Percentiles rank a stretch among this genome's conserved stretches.
Conservation (phyloP, 2,113 vertebrate genomes). For the Uropsilus gracilis region DNA sequence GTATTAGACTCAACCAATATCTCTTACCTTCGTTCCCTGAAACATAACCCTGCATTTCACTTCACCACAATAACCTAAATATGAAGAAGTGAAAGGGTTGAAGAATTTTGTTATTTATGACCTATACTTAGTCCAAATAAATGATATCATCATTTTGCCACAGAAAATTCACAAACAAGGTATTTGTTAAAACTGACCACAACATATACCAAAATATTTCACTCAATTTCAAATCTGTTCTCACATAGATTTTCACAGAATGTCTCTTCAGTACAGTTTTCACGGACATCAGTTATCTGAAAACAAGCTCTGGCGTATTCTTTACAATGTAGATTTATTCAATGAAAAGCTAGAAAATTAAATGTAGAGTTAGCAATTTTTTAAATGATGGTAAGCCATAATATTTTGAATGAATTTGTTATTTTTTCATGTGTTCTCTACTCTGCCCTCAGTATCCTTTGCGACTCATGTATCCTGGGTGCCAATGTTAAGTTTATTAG, state of each 20-base stretch:
- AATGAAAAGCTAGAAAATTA: slow-evolving; percentile 25
- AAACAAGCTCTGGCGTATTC: slow-evolving; percentile 44
- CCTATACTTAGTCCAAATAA: slow-evolving; percentile 11
- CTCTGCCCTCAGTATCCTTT: background rate
- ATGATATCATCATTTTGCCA: slow-evolving; percentile 7
- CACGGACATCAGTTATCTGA: slow-evolving; percentile 27
- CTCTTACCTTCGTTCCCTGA: background rate
- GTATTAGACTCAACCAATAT: background rate
- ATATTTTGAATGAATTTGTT: slow-evolving; percentile 29
- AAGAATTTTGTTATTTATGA: background rate
- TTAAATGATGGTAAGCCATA: background rate
- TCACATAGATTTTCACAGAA: background rate
- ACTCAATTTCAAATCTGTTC: background rate
- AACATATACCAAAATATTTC: slow-evolving; percentile 40
- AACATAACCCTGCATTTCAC: background rate
- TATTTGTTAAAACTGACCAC: slow-evolving; percentile 43
- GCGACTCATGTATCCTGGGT: background rate
- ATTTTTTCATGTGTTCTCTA: background rate
- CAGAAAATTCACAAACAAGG: background rate
- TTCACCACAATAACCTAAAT: background rate
- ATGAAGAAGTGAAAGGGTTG: background rate
- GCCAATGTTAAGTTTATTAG: slow-evolving; percentile 52
- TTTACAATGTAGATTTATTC: background rate
- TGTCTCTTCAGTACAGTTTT: slow-evolving; percentile 43
- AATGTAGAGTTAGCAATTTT: background rate